Conservation (phyloP, 2,888 invertebrate genomes). For the Harpalus rubripes region DNA sequence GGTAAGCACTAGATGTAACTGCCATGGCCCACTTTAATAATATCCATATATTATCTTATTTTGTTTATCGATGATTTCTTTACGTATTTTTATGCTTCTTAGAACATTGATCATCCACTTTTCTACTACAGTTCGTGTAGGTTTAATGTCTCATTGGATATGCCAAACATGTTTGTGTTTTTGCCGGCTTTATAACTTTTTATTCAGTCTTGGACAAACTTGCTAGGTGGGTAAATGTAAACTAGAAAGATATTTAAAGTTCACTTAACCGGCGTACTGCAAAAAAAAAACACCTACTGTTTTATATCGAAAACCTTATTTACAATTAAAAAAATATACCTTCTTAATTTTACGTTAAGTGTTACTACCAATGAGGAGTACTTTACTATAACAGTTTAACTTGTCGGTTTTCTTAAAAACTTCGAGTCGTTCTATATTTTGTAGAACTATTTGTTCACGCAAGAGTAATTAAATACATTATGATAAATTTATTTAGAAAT, state of each 20-base stretch:
- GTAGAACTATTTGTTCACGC: conserved; percentile 24
- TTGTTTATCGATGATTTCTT: conserved; percentile 1
- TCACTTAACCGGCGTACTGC: conserved; percentile 46
- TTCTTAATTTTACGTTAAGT: background rate
- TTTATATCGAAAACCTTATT: background rate
- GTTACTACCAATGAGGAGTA: conserved; percentile 39
- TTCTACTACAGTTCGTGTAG: conserved; percentile 56
- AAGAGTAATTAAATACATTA: conserved; percentile 17
- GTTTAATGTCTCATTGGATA: conserved; percentile 70
- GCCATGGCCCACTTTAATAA: conserved; percentile 60
- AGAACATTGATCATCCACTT: conserved; percentile 55
- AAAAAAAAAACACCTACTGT: background rate
- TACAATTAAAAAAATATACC: background rate
- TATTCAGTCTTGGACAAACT: conserved; percentile 60
- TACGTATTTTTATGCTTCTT: conserved; percentile 46
- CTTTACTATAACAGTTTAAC: conserved; percentile 42
- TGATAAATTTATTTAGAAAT: conserved; percentile 21
- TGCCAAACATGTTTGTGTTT: conserved; percentile 74
- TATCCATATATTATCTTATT: conserved; percentile 33
- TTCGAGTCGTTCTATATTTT: conserved; percentile 9
- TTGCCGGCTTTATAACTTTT: conserved; percentile 73
- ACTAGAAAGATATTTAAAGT: conserved; percentile 45
- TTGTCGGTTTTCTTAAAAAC: conserved; percentile 58
- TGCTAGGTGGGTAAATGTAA: conserved; percentile 37
- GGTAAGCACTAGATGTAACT: conserved; percentile 73